Base-by-base conservation (phyloP, 2,888 invertebrate species). In the Prostheceraeus crozeri region DNA sequence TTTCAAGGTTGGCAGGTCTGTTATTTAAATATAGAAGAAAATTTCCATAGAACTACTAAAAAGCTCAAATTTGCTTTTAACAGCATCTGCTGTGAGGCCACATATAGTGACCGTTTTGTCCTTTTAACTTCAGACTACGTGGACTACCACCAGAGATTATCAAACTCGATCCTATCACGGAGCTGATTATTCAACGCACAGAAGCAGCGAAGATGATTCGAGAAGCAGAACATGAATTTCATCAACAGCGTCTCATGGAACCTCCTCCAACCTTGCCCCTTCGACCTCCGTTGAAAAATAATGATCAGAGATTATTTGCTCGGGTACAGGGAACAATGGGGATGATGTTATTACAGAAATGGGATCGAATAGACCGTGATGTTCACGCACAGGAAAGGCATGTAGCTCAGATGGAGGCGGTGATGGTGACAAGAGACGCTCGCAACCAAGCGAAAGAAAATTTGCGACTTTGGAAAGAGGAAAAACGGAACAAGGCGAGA, bases 141-240 rank as follows among this genome's bases (percentile, higher is more conserved):
- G 72, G 72, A 1, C 65, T 65, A 21, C 67, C 67, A 55, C 68
- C 69, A 3, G 23, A 35, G 8, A 62, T 71, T 8, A 58, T 65
- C 4, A 58, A 67, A n/a, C 62, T 69, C 36, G 72, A 73, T 65
- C 69, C 72, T 3, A 69, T 67, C 3, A 68, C 70, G 3, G 72
- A 74, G 46, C 68, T 73, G 69, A 68, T 74, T 23, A 59, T 73
- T 19, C 57, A 67, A 0, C 65, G 68, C 27, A 67, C 67, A 25
- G 72, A 72, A 46, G 70, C 70, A 3, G 73, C 72, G 0, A 62
- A 67, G n/a, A 63, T 69, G n/a, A 67, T 74, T 1, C 62, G 73
- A 19, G 69, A 69, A 57, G 40, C 40, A 6, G 40, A 40, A 14
- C 14, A 40, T 4, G 40, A 40, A 4, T 10, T 40, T 14, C 40